Evolutionary conservation across 2,888 invertebrate genomes (phyloP), one percentile per base, ranked within the genome.

Genomic region (Trachelus troglodyta): DNA sequence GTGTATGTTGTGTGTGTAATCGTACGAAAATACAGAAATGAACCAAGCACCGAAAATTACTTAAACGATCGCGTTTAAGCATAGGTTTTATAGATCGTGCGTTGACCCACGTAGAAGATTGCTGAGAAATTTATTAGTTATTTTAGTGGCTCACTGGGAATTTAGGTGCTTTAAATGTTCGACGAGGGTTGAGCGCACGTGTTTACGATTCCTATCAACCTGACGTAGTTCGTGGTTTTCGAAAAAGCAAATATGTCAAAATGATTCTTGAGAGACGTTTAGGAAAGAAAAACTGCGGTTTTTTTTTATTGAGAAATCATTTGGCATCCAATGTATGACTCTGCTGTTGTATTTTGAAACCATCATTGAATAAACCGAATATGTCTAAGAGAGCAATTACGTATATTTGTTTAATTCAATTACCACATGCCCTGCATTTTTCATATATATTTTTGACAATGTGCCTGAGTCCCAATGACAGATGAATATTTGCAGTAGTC

Each of bases 1-100:
- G 90, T 91, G 91, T 90, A 90, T 90, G 90, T 90, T 90, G 90
- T 90, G 91, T 91, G 90, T 90, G 90, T 91, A 90, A 90, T 89
- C 88, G 87, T 91, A 88, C 83, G 84, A 81, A 85, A 86, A 85
- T 85, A 85, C 85, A 87, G 83, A 81, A 83, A 81, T 80, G 76
- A 82, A 80, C 15, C 76, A 80, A 79, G 81, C 77, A 79, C 69
- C 30, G 69, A 15, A 11, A 69, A 40, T 69, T 12, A 69, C n/a
- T 69, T 69, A 12, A 12, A 15, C 40, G 40, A 15, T 40, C 40
- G 15, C 40, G 40, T 40, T 40, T 40, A 69, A 78, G 71, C 77
- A 77, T 81, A 82, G 75, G 80, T 80, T 40, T 79, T 79, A 79
- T 79, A 34, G 71, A 79, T 81, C 83, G 79, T 84, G 80, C 77